These are phyloP conservation scores for Andrena cerasifolii DNA, from an alignment of 1,140 invertebrate genomes.

Conservation along the genomic window DNA sequence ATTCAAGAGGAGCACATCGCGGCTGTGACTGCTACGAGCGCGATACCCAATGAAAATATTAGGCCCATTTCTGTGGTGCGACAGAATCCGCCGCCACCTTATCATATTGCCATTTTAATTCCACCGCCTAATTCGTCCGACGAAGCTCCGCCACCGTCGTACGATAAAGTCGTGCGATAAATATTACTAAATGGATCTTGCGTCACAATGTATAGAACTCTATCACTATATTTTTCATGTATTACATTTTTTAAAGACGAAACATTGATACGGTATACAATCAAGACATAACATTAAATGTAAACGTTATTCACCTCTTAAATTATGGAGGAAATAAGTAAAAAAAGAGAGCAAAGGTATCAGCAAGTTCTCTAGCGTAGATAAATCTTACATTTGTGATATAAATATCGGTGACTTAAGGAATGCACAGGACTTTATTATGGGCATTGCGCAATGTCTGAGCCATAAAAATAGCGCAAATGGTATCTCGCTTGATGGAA, in stretches of 20 bases:
- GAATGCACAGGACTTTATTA: constrained; percentile 37
- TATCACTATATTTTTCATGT: constrained; percentile 50
- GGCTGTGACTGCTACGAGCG: constrained; percentile 57
- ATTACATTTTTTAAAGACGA: constrained; percentile 34
- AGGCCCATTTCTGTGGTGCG: constrained; percentile 65
- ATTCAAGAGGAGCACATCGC: constrained; percentile 65
- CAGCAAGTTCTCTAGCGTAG: constrained; percentile 55
- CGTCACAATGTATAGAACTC: constrained; percentile 29
- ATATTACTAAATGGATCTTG: constrained; percentile 37
- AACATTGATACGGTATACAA: background rate
- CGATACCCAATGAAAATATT: constrained; percentile 61
- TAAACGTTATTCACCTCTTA: constrained; percentile 3
- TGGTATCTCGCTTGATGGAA: constrained; percentile 46
- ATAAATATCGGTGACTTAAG: constrained; percentile 50
- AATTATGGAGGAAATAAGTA: constrained; percentile 6
- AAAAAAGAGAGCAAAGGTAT: background rate
- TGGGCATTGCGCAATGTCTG: constrained; percentile 47
- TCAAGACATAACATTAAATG: constrained; percentile 1
- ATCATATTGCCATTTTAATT: constrained; percentile 87
- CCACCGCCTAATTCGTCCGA: constrained; percentile 80
- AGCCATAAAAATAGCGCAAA: constrained; percentile 19
- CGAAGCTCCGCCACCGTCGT: constrained; percentile 86
- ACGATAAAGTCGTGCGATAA: constrained; percentile 86
- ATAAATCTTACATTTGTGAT: constrained; percentile 66
- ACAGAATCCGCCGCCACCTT: constrained; percentile 84